Evolutionary conservation across 2,888 invertebrate genomes (phyloP), one percentile per base, ranked within the genome.

Genomic region (Torymus auratus): DNA sequence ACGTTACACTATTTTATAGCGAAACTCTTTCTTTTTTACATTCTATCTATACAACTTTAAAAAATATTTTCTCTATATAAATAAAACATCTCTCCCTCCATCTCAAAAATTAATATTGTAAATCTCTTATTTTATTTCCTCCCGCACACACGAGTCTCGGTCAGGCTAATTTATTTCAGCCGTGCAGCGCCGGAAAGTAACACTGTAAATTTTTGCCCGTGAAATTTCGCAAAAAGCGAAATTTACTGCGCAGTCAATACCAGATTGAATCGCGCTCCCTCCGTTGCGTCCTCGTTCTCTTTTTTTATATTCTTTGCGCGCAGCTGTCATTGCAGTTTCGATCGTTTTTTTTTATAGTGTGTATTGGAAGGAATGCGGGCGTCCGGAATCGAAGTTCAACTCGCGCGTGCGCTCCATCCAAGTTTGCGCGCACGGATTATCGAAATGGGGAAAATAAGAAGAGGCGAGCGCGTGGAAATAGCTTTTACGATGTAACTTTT

Each of bases 311-410:
- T 28, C 14, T 58, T 28, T 28, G 56, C 56, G 56, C 56, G n/a
- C 41, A 68, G 41, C 69, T 69, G 69, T 20, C 68, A 10, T 13
- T 23, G 68, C 20, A 4, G 50, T 55, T 53, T 68, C 55, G 53
- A 68, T 68, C 53, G 17, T 1, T 10, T 52, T 12, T 50, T 41
- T 50, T 65, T 17, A 50, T 50, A 50, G 65, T 14, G 50, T 52
- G 15, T 15, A 41, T 41, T 41, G 41, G 41, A 41, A 41, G 65
- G 17, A 20, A 68, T 23, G 41, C 69, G 28, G 28, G 15, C 23
- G 20, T 41, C 7, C 41, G 15, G 15, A 20, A 56, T 5, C 7
- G 56, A 69, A 15, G 15, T 56, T 41, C 56, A 69, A 15, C 41
- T 41, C 41, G 5, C 5, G 2, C 55, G 23, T 20, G 12, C 17